phyloP scores from a whole-genome alignment of 2,888 invertebrate genomes.

The Meteorus cinctellus region DNA sequence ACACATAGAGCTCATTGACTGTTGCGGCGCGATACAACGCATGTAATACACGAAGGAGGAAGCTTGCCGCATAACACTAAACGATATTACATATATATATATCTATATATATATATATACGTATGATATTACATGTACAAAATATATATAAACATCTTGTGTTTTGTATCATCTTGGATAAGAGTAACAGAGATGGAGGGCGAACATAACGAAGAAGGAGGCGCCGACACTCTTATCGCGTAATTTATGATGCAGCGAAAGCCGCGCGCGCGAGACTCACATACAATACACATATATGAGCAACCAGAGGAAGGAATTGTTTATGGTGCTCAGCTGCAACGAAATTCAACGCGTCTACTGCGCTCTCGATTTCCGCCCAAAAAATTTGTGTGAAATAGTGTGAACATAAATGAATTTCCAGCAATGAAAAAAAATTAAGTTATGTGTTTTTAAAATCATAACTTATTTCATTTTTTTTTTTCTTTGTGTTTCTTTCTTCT shows the following conservation, averaged over 20 bases:
- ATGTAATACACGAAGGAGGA: conserved; percentile 36
- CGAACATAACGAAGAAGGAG: conserved; percentile 35
- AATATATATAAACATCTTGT: conserved; percentile 23
- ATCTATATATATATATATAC: neutral
- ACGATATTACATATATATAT: conserved; percentile 9
- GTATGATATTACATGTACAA: conserved; percentile 15
- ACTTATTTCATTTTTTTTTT: too few relatives aligned
- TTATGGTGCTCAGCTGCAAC: conserved; percentile 54
- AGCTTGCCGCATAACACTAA: conserved; percentile 19
- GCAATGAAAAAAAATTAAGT: neutral
- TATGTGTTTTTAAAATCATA: neutral
- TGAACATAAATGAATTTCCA: neutral
- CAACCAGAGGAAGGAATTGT: conserved; percentile 47
- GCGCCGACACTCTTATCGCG: conserved; percentile 60
- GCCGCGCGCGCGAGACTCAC: neutral
- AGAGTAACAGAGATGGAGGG: conserved; percentile 3
- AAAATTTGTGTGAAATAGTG: conserved; percentile 28
- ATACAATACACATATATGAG: neutral
- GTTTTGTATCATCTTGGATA: conserved; percentile 5
- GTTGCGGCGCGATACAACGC: conserved; percentile 16
- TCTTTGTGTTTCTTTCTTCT: too few relatives aligned
- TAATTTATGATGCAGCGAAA: conserved; percentile 58
- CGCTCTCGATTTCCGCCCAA: conserved; percentile 14
- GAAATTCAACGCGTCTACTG: conserved; percentile 32
- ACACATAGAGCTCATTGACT: conserved; percentile 37